phyloP scores from a whole-genome alignment of 2,113 vertebrate genomes.

The human region GRCh38 chr17:31680501-31681000 shows the following conservation, averaged over 20 bases:
- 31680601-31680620: not conserved
- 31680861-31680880: not conserved
- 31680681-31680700: not conserved
- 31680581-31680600: not conserved
- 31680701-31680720: not conserved
- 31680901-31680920: not conserved
- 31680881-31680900: not conserved
- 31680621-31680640: no score
- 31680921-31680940: not conserved
- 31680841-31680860: not conserved
- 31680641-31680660: not conserved
- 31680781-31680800: slow-evolving; percentile 16
- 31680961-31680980: not conserved
- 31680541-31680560: not conserved
- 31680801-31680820: not conserved
- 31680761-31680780: not conserved
- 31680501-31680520: not conserved
- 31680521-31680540: not conserved
- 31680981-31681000: not conserved
- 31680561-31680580: not conserved
- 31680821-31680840: not conserved
- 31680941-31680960: not conserved
- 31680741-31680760: not conserved
- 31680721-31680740: not conserved
- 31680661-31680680: not conserved